phyloP scores from a whole-genome alignment of 2,113 vertebrate species.

The Galemys pyrenaicus region DNA sequence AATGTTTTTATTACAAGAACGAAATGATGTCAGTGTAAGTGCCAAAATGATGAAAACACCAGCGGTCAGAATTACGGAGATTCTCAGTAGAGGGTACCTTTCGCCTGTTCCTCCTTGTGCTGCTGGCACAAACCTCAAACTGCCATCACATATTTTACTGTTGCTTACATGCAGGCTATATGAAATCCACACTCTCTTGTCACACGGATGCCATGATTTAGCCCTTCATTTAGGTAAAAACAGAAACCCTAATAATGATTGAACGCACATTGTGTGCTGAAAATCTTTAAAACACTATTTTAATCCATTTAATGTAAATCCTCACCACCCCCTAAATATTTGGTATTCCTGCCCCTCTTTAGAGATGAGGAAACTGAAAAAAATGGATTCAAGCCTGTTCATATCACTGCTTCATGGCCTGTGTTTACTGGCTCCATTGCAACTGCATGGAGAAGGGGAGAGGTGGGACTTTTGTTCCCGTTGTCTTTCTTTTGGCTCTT shows the following conservation, averaged over 20 bases:
- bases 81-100: not conserved
- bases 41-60: not conserved
- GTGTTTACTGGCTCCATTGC: not conserved
- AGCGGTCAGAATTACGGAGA: not conserved
- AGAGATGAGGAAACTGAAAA: too few species aligned
- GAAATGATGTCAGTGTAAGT: not conserved
- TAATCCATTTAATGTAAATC: not conserved
- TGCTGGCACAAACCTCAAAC: not conserved
- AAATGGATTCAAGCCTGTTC: not conserved
- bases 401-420: not conserved
- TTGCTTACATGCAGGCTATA: not conserved
- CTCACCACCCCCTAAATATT: not conserved
- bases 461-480: not conserved
- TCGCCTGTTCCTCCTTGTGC: not conserved
- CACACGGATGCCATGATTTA: not conserved
- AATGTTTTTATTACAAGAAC: not conserved
- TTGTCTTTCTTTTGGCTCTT: not conserved
- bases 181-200: not conserved
- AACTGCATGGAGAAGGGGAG: rapidly evolving
- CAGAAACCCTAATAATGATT: not conserved
- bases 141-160: not conserved
- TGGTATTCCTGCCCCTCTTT: not conserved
- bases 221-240: not conserved
- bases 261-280: not conserved
- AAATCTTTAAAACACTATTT: not conserved